phyloP scores from a whole-genome alignment of 92 coral and sea anemone genomes.

The Epizoanthus illoricatus region DNA sequence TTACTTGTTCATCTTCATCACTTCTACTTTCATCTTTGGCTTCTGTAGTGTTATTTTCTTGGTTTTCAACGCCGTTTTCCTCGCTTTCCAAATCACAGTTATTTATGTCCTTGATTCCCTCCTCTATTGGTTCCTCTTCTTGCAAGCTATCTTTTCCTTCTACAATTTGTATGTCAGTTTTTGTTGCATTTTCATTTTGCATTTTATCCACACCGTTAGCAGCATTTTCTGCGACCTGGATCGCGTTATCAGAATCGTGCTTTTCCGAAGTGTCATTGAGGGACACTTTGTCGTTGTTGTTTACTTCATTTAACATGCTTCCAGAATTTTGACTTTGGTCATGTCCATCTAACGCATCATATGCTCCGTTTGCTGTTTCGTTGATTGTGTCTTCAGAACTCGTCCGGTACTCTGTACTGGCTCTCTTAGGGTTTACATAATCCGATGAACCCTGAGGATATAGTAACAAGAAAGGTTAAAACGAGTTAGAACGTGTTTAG shows the following conservation, averaged over 20 bases:
- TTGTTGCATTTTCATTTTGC: background rate
- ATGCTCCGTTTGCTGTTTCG: background rate
- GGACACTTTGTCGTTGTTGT: constrained; percentile 1
- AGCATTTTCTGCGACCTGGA: background rate
- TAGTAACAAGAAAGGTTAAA: background rate
- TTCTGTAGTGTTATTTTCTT: background rate
- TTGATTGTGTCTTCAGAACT: background rate
- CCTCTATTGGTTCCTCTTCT: background rate
- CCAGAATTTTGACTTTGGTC: background rate
- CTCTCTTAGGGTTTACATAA: constrained; percentile 8
- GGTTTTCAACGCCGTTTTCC: background rate
- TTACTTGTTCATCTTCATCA: background rate
- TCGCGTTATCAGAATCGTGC: background rate
- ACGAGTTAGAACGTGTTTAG: no score
- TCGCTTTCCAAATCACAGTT: background rate
- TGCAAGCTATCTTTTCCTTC: background rate
- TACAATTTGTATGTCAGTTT: background rate
- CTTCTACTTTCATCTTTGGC: background rate
- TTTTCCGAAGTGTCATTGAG: background rate
- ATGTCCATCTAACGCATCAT: background rate
- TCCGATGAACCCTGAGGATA: constrained; percentile 14
- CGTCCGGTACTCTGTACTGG: background rate
- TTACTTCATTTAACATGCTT: background rate
- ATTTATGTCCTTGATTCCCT: background rate
- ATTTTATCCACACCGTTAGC: background rate